Evolutionary conservation across 2,888 invertebrate species (phyloP).

Genomic region (Acanthopleura granulata): DNA sequence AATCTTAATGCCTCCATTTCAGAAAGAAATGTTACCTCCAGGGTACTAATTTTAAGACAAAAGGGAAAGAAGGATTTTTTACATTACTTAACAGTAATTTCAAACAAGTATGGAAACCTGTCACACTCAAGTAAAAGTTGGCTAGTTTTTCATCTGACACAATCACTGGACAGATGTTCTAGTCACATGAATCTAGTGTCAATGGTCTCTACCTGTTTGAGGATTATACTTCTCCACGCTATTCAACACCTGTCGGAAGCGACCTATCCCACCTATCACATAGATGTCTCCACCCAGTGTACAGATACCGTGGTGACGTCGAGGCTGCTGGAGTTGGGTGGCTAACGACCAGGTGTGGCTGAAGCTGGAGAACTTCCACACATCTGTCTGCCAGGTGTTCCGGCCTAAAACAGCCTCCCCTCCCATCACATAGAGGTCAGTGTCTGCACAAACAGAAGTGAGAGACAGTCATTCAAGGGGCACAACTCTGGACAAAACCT

Average conservation of each 20-base stretch:
- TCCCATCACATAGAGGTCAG: conserved; percentile 38
- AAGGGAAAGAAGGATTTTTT: no score
- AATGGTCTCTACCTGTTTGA: conserved; percentile 27
- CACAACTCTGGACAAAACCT: no score
- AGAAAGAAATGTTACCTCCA: no score
- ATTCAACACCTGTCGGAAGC: conserved; percentile 32
- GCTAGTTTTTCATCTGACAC: no score
- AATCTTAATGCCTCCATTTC: no score
- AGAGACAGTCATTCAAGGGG: no score
- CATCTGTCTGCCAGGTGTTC: conserved; percentile 28
- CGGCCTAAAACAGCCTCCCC: conserved; percentile 33
- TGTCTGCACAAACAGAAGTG: conserved; percentile 26
- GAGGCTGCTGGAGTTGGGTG: conserved; percentile 28
- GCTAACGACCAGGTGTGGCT: conserved; percentile 29
- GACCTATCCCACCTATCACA: conserved; percentile 41
- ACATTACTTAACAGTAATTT: no score
- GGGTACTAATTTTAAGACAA: no score
- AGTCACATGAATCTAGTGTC: no score
- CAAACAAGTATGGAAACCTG: no score
- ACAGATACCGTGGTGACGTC: conserved; percentile 41
- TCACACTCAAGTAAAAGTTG: no score
- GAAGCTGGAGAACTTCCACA: conserved; percentile 37
- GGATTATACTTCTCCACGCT: conserved; percentile 34
- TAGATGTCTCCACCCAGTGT: conserved; percentile 27
- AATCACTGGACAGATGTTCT: no score